Evolutionary conservation across 2,888 invertebrate species (phyloP).

Genomic region (Heteromurus nitidus): DNA sequence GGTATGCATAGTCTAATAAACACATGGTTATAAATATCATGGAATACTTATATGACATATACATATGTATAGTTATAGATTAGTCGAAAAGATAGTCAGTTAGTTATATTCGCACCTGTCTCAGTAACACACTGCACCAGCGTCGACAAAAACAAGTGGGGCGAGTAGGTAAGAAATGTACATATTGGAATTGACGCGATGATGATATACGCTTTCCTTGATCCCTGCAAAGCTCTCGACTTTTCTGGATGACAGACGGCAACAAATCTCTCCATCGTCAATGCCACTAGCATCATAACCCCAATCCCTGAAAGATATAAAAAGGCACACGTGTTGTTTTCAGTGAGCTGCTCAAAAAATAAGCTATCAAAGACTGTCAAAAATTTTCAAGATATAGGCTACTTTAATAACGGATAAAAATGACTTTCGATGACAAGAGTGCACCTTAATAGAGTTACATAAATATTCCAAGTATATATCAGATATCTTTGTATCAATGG

Average conservation of each 20-base stretch:
- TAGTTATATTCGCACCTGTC: slow-evolving; percentile 74
- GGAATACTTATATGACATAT: no score
- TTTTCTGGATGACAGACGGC: slow-evolving; percentile 85
- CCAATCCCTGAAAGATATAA: slow-evolving; percentile 81
- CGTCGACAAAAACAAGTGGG: slow-evolving; percentile 81
- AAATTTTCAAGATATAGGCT: background rate
- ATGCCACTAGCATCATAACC: slow-evolving; percentile 84
- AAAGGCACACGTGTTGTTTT: background rate
- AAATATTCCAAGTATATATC: slow-evolving; percentile 1
- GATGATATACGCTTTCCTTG: slow-evolving; percentile 78
- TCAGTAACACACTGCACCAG: slow-evolving; percentile 78
- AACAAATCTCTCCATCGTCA: slow-evolving; percentile 82
- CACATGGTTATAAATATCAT: no score
- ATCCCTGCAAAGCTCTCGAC: slow-evolving; percentile 81
- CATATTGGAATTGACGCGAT: slow-evolving; percentile 81
- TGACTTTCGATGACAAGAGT: background rate
- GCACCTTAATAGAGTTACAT: background rate
- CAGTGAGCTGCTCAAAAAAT: background rate
- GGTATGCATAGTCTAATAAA: no score
- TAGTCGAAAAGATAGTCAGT: no score
- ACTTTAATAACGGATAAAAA: background rate
- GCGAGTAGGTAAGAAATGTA: slow-evolving; percentile 83
- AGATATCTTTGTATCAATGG: no score
- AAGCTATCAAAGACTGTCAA: background rate
- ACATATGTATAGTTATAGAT: no score